These are phyloP conservation scores for Zygogramma bicolorata DNA, from an alignment of 2,888 invertebrate species.

Conservation along the genomic window DNA sequence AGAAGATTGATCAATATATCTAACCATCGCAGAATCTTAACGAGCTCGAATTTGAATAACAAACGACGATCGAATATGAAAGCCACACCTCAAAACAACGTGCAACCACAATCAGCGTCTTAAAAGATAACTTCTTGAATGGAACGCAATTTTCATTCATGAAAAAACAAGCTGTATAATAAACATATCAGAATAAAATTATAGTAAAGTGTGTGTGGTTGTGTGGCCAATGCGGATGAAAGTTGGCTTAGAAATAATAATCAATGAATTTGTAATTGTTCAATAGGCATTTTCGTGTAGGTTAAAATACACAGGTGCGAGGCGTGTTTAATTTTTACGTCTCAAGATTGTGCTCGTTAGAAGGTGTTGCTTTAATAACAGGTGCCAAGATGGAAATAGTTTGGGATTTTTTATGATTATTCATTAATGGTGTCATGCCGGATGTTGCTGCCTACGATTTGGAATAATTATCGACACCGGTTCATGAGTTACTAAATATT, in stretches of 20 bases:
- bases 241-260: slow-evolving; percentile 24
- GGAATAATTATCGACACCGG: slow-evolving; percentile 17
- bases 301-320: slow-evolving; percentile 13
- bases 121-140: slow-evolving; percentile 28
- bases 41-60: neutral
- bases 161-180: slow-evolving; percentile 24
- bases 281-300: slow-evolving; percentile 29
- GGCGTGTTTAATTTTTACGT: slow-evolving; percentile 11
- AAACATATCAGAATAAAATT: slow-evolving; percentile 26
- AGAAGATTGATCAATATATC: neutral
- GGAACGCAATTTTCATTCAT: slow-evolving; percentile 26
- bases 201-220: slow-evolving; percentile 15
- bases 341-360: neutral
- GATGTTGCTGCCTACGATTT: slow-evolving; percentile 25
- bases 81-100: slow-evolving; percentile 4
- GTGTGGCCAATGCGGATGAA: neutral
- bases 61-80: slow-evolving; percentile 14
- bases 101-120: slow-evolving; percentile 13
- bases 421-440: slow-evolving; percentile 20
- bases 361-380: slow-evolving; percentile 12
- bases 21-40: neutral
- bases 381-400: slow-evolving; percentile 16
- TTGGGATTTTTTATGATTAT: slow-evolving; percentile 13
- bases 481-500: neutral
- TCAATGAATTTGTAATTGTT: slow-evolving; percentile 28